These are phyloP conservation scores for Plagiodera versicolora DNA, from an alignment of 2,888 invertebrate species.

Conservation along the genomic window DNA sequence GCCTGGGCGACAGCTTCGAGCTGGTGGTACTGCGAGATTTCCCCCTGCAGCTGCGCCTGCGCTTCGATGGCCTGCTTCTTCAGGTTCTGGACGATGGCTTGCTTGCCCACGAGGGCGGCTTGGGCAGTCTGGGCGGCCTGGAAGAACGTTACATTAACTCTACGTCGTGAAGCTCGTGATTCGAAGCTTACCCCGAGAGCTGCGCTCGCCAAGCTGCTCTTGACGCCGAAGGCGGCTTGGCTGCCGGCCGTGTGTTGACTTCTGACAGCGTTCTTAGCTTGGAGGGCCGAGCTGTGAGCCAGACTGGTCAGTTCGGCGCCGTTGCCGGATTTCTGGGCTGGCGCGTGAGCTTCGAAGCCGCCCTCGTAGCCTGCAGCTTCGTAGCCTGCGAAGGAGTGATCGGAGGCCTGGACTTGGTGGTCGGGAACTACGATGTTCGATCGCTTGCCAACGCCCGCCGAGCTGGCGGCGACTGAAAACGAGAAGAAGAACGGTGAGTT, in stretches of 20 bases:
- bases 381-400: slow-evolving; percentile 20
- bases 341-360: neutral
- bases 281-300: slow-evolving; percentile 70
- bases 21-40: slow-evolving; percentile 68
- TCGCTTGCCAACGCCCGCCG: slow-evolving; percentile 24
- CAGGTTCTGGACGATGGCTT: slow-evolving; percentile 55
- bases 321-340: slow-evolving; percentile 36
- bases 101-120: slow-evolving; percentile 65
- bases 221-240: slow-evolving; percentile 74
- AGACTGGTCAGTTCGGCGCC: slow-evolving; percentile 69
- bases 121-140: slow-evolving; percentile 66
- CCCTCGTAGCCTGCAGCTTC: slow-evolving; percentile 20
- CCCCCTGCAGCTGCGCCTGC: slow-evolving; percentile 65
- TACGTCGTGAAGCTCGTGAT: no score
- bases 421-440: slow-evolving; percentile 35
- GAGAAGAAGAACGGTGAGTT: no score
- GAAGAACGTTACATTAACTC: no score
- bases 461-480: slow-evolving; percentile 28
- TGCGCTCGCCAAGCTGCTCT: slow-evolving; percentile 71
- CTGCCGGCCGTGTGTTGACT: slow-evolving; percentile 72
- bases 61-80: slow-evolving; percentile 71
- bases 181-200: slow-evolving; percentile 59
- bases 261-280: slow-evolving; percentile 68
- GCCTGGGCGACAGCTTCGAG: slow-evolving; percentile 68
- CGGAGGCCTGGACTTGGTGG: slow-evolving; percentile 31